Conservation (phyloP, 2,797 vertebrate species). For the Xiphophorus birchmanni region DNA sequence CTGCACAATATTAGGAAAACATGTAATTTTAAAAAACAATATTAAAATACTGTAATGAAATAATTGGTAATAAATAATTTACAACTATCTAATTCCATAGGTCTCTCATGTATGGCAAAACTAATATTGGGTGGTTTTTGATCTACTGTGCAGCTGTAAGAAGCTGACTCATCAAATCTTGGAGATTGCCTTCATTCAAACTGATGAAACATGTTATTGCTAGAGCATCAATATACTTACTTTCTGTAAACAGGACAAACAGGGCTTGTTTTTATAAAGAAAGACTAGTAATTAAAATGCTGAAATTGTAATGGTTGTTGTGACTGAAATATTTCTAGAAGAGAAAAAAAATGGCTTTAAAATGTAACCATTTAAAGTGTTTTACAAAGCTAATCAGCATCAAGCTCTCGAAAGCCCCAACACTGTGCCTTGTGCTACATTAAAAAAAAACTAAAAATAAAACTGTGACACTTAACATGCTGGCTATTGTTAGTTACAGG, state of each 20-base stretch:
- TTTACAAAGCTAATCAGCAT: not conserved
- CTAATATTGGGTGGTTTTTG: not conserved
- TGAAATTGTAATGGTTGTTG: not conserved
- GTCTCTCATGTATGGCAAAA: not conserved
- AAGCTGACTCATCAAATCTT: not conserved
- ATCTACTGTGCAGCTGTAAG: not conserved
- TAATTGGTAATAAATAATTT: not conserved
- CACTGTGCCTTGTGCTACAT: not conserved
- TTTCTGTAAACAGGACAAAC: not conserved
- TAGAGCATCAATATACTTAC: not conserved
- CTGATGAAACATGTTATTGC: not conserved
- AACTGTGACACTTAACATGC: not conserved
- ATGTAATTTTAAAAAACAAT: not conserved
- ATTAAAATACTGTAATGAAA: not conserved
- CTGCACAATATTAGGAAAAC: not conserved
- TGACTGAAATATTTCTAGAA: not conserved
- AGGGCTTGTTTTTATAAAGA: not conserved
- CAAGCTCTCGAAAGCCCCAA: not conserved
- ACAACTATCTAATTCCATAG: not conserved
- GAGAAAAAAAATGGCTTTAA: not conserved
- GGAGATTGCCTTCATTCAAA: not conserved
- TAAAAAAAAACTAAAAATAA: not conserved
- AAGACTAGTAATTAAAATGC: not conserved
- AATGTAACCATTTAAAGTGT: not conserved
- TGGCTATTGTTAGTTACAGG: not conserved